phyloP scores from a whole-genome alignment of 2,797 vertebrate species.

The Cetoscarus ocellatus region DNA sequence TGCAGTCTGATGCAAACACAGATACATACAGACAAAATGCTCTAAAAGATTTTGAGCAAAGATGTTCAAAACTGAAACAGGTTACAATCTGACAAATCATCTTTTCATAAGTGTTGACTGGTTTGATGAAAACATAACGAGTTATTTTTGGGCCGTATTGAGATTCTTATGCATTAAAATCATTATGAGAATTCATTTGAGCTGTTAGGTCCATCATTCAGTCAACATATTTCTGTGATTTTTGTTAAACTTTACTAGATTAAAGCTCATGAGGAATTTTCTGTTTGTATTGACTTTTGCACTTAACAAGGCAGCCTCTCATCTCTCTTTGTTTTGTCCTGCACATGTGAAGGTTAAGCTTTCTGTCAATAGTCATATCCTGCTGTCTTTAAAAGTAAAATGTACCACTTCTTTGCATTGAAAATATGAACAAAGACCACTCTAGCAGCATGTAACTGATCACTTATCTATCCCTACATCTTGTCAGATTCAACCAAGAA shows the following conservation, averaged over 20 bases:
- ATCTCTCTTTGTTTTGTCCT: too few species aligned
- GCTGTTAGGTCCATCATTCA: neutral
- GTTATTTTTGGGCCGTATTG: neutral
- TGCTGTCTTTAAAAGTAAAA: too few species aligned
- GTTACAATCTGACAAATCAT: neutral
- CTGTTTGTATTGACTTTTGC: too few species aligned
- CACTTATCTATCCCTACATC: too few species aligned
- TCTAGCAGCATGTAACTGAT: too few species aligned
- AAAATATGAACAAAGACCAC: too few species aligned
- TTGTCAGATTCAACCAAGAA: too few species aligned
- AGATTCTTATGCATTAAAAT: slow-evolving; percentile 5
- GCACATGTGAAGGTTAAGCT: too few species aligned
- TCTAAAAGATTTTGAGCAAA: slow-evolving; percentile 40
- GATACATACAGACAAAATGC: slow-evolving; percentile 46
- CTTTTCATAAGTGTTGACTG: neutral
- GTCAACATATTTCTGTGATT: neutral
- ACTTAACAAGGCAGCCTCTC: too few species aligned
- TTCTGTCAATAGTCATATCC: too few species aligned
- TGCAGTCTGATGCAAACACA: slow-evolving; percentile 29
- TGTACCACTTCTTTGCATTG: too few species aligned
- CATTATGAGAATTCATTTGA: neutral
- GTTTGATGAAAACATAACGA: neutral
- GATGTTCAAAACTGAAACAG: neutral
- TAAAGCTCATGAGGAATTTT: too few species aligned
- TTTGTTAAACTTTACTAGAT: neutral